Conservation (phyloP, 2,113 vertebrate species). For the Larimichthys polyactis region DNA sequence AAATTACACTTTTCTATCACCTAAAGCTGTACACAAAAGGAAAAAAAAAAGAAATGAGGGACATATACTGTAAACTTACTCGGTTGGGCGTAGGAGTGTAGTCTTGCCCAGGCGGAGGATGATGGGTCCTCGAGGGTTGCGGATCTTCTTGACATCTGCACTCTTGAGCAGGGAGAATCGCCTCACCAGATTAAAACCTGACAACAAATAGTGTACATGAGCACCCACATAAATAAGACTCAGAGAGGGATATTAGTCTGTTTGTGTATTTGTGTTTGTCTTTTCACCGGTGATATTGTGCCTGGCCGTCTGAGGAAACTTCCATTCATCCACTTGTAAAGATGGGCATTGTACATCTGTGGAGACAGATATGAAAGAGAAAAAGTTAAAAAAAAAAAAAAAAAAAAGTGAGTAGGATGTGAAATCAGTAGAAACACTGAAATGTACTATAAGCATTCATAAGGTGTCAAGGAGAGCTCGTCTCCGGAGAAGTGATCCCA, state of each 20-base stretch:
- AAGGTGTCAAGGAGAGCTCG: constrained; percentile 13
- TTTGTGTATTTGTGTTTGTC: not conserved
- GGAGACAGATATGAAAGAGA: constrained; percentile 21
- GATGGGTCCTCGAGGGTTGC: constrained; percentile 85
- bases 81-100: constrained; percentile 86
- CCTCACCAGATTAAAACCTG: constrained; percentile 95
- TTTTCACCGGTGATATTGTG: constrained; percentile 83
- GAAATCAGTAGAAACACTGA: not conserved
- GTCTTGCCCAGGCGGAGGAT: constrained; percentile 91
- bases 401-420: not conserved
- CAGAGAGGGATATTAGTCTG: not conserved
- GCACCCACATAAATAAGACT: constrained; percentile 22
- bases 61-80: constrained; percentile 81
- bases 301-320: constrained; percentile 78
- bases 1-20: constrained; percentile 3
- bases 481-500: constrained; percentile 22
- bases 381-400: not conserved
- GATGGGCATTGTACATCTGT: constrained; percentile 77
- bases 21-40: constrained; percentile 1
- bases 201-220: constrained; percentile 50
- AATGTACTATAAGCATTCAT: constrained; percentile 9
- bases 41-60: not conserved
- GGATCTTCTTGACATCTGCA: constrained; percentile 91
- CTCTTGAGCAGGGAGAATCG: constrained; percentile 91
- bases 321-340: constrained; percentile 85